These are phyloP conservation scores for Sinocyclocheilus anshuiensis DNA, from an alignment of 2,113 vertebrate genomes.

Conservation along the genomic window DNA sequence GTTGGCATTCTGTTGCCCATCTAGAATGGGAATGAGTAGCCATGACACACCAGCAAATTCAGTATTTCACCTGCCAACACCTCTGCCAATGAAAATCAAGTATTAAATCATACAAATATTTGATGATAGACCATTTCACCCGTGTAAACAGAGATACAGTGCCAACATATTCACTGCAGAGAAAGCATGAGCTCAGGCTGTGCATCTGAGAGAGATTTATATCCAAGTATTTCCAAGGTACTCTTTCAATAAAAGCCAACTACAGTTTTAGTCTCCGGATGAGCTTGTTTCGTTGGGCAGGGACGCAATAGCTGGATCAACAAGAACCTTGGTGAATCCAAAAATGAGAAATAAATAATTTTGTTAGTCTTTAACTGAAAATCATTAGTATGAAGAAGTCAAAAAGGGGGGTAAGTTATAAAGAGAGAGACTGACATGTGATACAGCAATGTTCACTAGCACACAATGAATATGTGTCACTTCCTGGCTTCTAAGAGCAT, in stretches of 20 bases:
- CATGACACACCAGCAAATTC: conserved; percentile 44
- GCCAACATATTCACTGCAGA: conserved; percentile 47
- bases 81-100: conserved; percentile 42
- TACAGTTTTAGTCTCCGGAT: conserved; percentile 12
- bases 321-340: neutral
- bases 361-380: neutral
- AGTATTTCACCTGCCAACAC: conserved; percentile 52
- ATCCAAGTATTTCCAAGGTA: conserved; percentile 20
- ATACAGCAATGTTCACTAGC: neutral
- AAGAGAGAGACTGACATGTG: neutral
- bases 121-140: conserved; percentile 54
- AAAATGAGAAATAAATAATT: neutral
- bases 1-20: conserved; percentile 55
- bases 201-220: conserved; percentile 31
- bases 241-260: conserved; percentile 22
- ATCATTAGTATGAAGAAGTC: no score
- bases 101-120: conserved; percentile 60
- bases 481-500: neutral
- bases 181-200: conserved; percentile 24
- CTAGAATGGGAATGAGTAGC: conserved; percentile 40
- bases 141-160: conserved; percentile 47
- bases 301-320: neutral
- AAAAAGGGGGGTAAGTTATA: neutral
- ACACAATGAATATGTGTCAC: neutral
- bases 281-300: conserved; percentile 21